Base-by-base conservation (phyloP, 2,888 invertebrate genomes). In the Dryadula phaetusa region DNA sequence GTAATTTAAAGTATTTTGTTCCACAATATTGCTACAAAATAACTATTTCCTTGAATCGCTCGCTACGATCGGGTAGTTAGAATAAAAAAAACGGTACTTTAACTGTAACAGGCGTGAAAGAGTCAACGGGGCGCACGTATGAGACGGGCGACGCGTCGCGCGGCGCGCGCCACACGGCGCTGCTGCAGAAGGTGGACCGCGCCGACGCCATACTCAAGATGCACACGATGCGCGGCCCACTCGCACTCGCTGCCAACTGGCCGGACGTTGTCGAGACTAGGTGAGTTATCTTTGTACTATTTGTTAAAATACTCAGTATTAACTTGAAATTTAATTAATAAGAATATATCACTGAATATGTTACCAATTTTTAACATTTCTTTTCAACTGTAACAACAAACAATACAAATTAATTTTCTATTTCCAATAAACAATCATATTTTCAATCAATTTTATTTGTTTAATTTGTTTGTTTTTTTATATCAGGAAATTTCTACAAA, bases 141-240 rank as follows among this genome's bases (percentile, higher is more conserved):
- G 85, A 93, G 85, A 83, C 93, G 84, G 73, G 93, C 82, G 94
- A 94, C 70, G 94, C 94, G 80, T 94, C 94, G 72, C 94, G 94
- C 62, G 92, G 93, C 46, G 94, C 94, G 20, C 94, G 94, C 54
- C 94, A 94, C 81, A 94, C 94, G 56, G 90, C 93, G 70, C 80
- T 95, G 66, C 84, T 96, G 71, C 89, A 94, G 75, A 94, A 95
- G 71, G 95, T 96, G 69, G 95, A 95, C 78, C 92, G 93, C 61
- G 95, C 95, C 0, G 96, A 96, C 86, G 92, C 93, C 68, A 94
- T 96, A 75, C 82, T 96, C 68, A 95, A 95, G 78, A 93, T 93
- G 76, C 94, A 95, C 74, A 87, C 95, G 63, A 92, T 94, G 76
- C 90, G 93, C 10, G 94, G 95, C 0, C 92, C 93, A 54, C 74